Percentiles rank a stretch among this genome's conserved stretches.
These are phyloP conservation scores for Brachionus calyciflorus DNA, from an alignment of 1,140 invertebrate genomes.

Conservation along the genomic window DNA sequence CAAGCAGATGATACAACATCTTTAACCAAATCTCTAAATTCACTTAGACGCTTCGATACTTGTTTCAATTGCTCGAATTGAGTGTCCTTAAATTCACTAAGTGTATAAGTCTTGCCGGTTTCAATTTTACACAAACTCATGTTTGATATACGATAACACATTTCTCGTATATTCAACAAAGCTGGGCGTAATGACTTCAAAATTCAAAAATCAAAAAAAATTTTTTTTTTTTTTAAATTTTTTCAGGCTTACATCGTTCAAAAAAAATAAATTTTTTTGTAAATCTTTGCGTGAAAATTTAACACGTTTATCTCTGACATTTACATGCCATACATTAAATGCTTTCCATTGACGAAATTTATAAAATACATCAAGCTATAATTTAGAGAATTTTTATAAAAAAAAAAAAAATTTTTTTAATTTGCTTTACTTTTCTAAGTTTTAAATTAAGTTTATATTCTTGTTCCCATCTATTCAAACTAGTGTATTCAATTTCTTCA, in stretches of 20 bases:
- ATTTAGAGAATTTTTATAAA: constrained; percentile 72
- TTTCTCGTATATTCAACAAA: constrained; percentile 68
- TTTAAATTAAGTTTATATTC: constrained; percentile 30
- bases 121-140: constrained; percentile 62
- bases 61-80: constrained; percentile 55
- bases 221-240: neutral
- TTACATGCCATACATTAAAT: constrained; percentile 75
- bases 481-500: constrained; percentile 36
- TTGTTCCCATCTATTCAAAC: constrained; percentile 15
- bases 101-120: constrained; percentile 62
- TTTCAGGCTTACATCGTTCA: constrained; percentile 64
- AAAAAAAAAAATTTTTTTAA: constrained; percentile 37
- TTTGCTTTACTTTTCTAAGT: neutral
- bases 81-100: constrained; percentile 58
- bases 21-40: constrained; percentile 66
- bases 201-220: neutral
- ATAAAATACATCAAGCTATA: constrained; percentile 1
- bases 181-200: constrained; percentile 67
- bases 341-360: constrained; percentile 74
- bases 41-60: constrained; percentile 62
- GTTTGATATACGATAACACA: constrained; percentile 66
- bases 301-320: constrained; percentile 70
- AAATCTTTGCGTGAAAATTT: constrained; percentile 65
- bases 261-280: constrained; percentile 69
- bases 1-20: constrained; percentile 70